A percentile compares a stretch with the other conserved stretches of the same genome.
phyloP scores from a whole-genome alignment of 2,888 invertebrate genomes.

The Leptarthrus brevirostris region DNA sequence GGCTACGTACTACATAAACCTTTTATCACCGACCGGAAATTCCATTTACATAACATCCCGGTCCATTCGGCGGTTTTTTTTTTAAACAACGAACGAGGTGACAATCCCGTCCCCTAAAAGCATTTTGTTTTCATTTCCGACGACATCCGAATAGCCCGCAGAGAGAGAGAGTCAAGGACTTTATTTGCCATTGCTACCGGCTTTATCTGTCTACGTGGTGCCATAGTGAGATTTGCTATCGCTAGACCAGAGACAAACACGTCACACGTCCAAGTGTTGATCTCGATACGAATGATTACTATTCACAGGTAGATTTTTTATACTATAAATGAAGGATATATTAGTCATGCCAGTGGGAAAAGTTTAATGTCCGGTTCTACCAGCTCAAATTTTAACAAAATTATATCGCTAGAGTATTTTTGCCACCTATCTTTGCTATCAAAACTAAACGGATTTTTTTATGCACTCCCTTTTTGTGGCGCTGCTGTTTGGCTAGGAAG shows the following conservation, averaged over 20 bases:
- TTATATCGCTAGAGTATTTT: conserved; percentile 8
- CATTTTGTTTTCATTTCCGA: conserved; percentile 47
- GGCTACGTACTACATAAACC: conserved; percentile 42
- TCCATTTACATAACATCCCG: conserved; percentile 48
- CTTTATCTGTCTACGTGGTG: conserved; percentile 27
- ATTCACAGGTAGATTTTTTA: conserved; percentile 8
- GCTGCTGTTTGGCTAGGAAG: too few relatives aligned
- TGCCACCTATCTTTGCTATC: too few relatives aligned
- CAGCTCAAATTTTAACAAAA: neutral
- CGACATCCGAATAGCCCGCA: conserved; percentile 17
- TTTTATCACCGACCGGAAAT: conserved; percentile 48
- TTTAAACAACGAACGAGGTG: conserved; percentile 24
- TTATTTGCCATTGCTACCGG: conserved; percentile 1
- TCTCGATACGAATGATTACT: neutral
- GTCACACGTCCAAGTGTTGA: neutral
- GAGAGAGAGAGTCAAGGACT: neutral
- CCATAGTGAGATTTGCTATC: conserved; percentile 35
- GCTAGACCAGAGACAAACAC: neutral
- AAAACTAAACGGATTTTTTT: too few relatives aligned
- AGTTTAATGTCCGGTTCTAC: conserved; percentile 45
- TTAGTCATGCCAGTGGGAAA: conserved; percentile 44
- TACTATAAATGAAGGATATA: conserved; percentile 24
- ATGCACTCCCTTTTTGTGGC: too few relatives aligned
- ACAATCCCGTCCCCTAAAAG: conserved; percentile 26
- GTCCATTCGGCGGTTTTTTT: conserved; percentile 8